phyloP scores from a whole-genome alignment of 2,888 invertebrate genomes.

The Hetaerina titia region DNA sequence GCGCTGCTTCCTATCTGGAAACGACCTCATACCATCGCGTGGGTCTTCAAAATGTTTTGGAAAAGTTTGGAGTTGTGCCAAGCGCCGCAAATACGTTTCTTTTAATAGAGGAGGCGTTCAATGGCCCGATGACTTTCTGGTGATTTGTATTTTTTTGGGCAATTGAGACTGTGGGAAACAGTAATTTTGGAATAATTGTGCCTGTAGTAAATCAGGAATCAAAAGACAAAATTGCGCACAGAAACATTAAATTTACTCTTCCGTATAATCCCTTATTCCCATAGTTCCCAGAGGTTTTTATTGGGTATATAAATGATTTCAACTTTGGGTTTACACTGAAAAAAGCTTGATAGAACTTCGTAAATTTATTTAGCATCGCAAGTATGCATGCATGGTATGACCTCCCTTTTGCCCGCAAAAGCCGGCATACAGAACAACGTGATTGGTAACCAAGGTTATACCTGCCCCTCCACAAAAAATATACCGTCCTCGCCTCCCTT shows the following conservation, averaged over 20 bases:
- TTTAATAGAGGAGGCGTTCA: slow-evolving; percentile 18
- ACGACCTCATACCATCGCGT: not conserved
- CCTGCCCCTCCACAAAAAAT: slow-evolving; percentile 45
- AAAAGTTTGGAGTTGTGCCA: not conserved
- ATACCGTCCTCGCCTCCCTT: slow-evolving; percentile 46
- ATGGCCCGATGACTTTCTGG: not conserved
- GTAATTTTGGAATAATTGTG: too few species aligned
- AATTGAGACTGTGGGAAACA: not conserved
- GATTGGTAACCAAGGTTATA: slow-evolving; percentile 53
- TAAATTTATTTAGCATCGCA: too few species aligned
- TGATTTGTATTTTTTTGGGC: not conserved
- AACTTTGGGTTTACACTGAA: too few species aligned
- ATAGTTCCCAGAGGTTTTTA: too few species aligned
- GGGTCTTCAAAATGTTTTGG: not conserved
- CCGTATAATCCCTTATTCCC: too few species aligned
- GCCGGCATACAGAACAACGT: slow-evolving; percentile 27
- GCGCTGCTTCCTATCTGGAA: not conserved
- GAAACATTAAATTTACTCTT: too few species aligned
- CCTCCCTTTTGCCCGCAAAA: not conserved
- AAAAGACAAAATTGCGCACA: too few species aligned
- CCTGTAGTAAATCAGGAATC: too few species aligned
- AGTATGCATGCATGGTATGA: too few species aligned
- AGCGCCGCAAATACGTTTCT: not conserved
- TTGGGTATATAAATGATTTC: too few species aligned
- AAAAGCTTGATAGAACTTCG: too few species aligned